A percentile compares a stretch with the other conserved stretches of the same genome.
These are phyloP conservation scores for Nibea coibor DNA, from an alignment of 2,113 vertebrate genomes.

Conservation along the genomic window DNA sequence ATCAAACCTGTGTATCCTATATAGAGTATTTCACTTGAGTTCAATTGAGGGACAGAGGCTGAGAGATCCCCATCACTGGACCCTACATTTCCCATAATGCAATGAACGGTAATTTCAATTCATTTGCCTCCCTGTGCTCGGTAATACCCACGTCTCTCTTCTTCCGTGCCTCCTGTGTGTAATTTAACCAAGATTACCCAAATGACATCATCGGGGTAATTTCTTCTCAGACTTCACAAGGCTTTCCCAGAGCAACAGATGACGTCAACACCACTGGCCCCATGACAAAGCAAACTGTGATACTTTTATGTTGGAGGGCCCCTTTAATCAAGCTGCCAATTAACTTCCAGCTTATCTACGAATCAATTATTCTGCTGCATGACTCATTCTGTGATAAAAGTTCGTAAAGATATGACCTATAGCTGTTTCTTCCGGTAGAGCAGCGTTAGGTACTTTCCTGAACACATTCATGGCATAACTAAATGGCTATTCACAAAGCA, in stretches of 20 bases:
- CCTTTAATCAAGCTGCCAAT: background rate
- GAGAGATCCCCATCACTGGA: background rate
- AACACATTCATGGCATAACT: no score
- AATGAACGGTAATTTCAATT: background rate
- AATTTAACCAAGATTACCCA: no score
- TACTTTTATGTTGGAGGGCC: background rate
- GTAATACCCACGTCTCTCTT: no score
- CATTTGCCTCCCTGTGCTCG: no score
- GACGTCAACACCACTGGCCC: background rate
- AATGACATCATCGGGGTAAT: no score
- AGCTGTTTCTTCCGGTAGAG: background rate
- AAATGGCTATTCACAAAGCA: background rate
- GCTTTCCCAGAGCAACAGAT: background rate
- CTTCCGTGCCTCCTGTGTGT: no score
- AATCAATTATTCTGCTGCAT: background rate
- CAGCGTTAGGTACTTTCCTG: conserved; percentile 10
- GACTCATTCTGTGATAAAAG: background rate
- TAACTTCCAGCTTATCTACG: background rate
- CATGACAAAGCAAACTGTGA: background rate
- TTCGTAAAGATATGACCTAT: background rate
- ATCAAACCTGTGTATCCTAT: no score
- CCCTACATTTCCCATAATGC: background rate
- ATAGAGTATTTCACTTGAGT: no score
- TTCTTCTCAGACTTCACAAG: background rate
- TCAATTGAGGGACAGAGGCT: background rate